These are phyloP conservation scores for Tautogolabrus adspersus DNA, from an alignment of 2,113 vertebrate species.

Conservation along the genomic window DNA sequence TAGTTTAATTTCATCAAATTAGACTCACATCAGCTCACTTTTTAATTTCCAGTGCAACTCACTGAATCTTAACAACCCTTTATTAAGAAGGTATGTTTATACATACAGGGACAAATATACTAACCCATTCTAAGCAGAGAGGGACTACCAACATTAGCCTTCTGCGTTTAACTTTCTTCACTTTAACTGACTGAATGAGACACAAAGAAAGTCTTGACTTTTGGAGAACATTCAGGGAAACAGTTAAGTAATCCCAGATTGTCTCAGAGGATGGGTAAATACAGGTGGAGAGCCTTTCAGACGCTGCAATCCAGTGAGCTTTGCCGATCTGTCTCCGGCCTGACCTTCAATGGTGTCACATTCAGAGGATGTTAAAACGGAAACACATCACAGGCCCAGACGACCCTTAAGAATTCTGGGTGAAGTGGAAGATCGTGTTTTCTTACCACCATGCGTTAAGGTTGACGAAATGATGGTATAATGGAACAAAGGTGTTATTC, in stretches of 20 bases:
- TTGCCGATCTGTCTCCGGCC: constrained; percentile 71
- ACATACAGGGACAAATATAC: background rate
- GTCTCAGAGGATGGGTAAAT: constrained; percentile 56
- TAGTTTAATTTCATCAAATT: constrained; percentile 5
- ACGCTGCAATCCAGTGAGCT: constrained; percentile 58
- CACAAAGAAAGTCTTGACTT: background rate
- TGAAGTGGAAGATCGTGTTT: constrained; percentile 20
- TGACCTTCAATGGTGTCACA: constrained; percentile 88
- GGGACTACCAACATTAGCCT: background rate
- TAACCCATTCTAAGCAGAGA: background rate
- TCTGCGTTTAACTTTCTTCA: constrained; percentile 9
- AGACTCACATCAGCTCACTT: background rate
- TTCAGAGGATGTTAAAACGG: constrained; percentile 54
- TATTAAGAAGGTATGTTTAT: background rate
- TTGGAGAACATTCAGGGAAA: constrained; percentile 19
- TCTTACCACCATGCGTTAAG: constrained; percentile 1
- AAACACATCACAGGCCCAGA: constrained; percentile 44
- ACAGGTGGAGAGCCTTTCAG: constrained; percentile 65
- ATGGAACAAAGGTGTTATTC: background rate
- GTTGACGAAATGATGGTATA: background rate
- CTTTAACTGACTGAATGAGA: constrained; percentile 1
- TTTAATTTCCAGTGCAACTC: background rate
- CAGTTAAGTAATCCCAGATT: constrained; percentile 36
- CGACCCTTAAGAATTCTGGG: constrained; percentile 39
- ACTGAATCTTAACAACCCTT: background rate